A percentile compares a stretch with the other conserved stretches of the same genome.
Evolutionary conservation across 2,888 invertebrate species (phyloP).

Genomic region (Chrysina gloriosa): DNA sequence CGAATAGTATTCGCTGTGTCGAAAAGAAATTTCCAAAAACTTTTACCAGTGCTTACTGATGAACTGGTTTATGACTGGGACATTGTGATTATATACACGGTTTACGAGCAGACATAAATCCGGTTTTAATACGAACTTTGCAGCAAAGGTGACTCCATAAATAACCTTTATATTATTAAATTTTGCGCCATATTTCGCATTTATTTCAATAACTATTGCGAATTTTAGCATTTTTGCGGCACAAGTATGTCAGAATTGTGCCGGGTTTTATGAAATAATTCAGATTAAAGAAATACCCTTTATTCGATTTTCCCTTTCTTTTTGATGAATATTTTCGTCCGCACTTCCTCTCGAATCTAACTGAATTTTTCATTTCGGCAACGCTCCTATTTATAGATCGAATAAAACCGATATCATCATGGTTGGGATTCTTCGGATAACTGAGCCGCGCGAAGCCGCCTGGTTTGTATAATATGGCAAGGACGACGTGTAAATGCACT

Average conservation of each 20-base stretch:
- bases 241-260: too few relatives aligned
- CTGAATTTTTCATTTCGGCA: too few relatives aligned
- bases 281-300: too few relatives aligned
- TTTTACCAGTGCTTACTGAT: neutral
- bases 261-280: neutral
- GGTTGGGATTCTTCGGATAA: neutral
- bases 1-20: neutral
- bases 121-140: neutral
- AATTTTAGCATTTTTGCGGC: too few relatives aligned
- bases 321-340: too few relatives aligned
- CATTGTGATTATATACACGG: neutral
- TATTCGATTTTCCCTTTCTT: too few relatives aligned
- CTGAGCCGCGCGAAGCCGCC: neutral
- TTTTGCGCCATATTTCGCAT: neutral
- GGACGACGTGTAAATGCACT: conserved; percentile 7
- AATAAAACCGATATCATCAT: neutral
- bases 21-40: neutral
- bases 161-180: neutral
- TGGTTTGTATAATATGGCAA: neutral
- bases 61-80: neutral
- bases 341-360: too few relatives aligned
- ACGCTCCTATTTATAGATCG: neutral
- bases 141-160: neutral
- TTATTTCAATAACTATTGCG: too few relatives aligned
- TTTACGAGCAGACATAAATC: neutral